Base-by-base conservation (phyloP, 2,888 invertebrate species). In the Lumbricus terrestris region DNA sequence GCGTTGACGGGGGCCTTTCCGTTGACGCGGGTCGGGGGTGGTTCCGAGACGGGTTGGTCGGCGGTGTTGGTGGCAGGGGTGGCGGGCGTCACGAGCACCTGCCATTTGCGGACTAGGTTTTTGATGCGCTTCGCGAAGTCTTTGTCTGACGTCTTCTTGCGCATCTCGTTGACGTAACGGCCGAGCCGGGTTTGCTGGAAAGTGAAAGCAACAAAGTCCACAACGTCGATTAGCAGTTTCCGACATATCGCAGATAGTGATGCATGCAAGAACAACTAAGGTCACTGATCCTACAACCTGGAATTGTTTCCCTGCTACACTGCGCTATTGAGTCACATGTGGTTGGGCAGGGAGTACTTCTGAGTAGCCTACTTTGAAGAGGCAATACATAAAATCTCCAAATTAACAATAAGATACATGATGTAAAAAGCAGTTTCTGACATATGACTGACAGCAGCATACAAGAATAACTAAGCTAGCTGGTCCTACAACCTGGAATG, bases 131-230 rank as follows among this genome's bases (percentile, higher is more conserved):
- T 97, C 90, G 98, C 98, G 95, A 98, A 96, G 91, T 96, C 96
- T 93, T 97, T 97, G 95, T 98, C 97, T 91, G 96, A 96, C 85
- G 98, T 97, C 95, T 97, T 97, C 91, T 97, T 96, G 90, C 98
- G 96, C 90, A 98, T 96, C 95, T 98, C 98, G 95, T 98, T 98
- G 95, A 98, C 97, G 95, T 97, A 97, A 95, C 97, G 97, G 83
- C 98, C 98, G 95, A 99, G 96, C 96, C 98, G 96, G 96, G 98
- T 98, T 96, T 97, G 97, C 98, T 98, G 96, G 1, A 96, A 95
- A 40, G 35, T 37, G 33, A 90, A 37, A 37, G 11, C 34, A n/a
- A n/a, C n/a, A n/a, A n/a, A n/a, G 35, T n/a, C n/a, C n/a, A n/a
- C n/a, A n/a, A n/a, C n/a, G n/a, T n/a, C n/a, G n/a, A n/a, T n/a